phyloP scores from a whole-genome alignment of 2,888 invertebrate genomes.

The Diarsia brunnea region DNA sequence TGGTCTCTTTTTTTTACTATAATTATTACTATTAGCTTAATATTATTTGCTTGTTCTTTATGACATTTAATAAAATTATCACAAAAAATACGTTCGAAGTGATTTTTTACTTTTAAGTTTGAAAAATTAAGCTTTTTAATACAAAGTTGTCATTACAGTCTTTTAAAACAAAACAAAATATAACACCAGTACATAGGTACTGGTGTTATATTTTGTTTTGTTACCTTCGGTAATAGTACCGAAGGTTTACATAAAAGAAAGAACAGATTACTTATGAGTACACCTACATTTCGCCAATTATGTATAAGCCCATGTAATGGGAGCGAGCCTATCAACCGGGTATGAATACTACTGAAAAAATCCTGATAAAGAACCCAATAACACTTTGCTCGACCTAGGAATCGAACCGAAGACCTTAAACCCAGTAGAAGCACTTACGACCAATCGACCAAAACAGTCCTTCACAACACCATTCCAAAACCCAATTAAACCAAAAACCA shows the following conservation, averaged over 20 bases:
- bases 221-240: no score
- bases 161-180: neutral
- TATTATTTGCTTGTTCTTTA: slow-evolving; percentile 31
- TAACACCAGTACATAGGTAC: neutral
- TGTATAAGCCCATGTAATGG: neutral
- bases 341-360: neutral
- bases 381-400: neutral
- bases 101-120: neutral
- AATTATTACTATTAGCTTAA: slow-evolving; percentile 25
- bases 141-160: neutral
- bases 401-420: neutral
- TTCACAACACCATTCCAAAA: neutral
- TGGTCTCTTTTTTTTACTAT: slow-evolving; percentile 43
- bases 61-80: slow-evolving; percentile 2
- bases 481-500: slow-evolving; percentile 10
- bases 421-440: neutral
- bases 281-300: neutral
- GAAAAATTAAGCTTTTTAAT: neutral
- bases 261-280: neutral
- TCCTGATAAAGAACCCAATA: neutral
- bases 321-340: neutral
- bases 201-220: no score
- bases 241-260: neutral
- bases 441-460: neutral
- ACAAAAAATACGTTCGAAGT: neutral